These are phyloP conservation scores for Tricholauxania praeusta DNA, from an alignment of 2,888 invertebrate species.

Conservation along the genomic window DNA sequence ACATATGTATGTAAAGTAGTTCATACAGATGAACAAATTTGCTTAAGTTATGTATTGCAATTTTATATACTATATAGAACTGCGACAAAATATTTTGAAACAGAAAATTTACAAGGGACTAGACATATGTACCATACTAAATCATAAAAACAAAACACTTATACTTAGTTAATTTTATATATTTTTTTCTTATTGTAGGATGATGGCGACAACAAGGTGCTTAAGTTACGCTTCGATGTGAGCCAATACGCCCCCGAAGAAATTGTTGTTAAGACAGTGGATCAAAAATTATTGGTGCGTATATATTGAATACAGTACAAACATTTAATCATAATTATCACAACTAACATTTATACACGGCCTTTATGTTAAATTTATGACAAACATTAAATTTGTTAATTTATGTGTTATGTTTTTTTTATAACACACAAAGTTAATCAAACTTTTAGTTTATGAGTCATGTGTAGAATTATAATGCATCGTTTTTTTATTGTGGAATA, in stretches of 20 bases:
- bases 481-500: no score
- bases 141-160: constrained; percentile 5
- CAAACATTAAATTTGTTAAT: constrained; percentile 9
- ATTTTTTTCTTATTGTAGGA: constrained; percentile 74
- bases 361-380: constrained; percentile 24
- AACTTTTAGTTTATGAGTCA: constrained; percentile 17
- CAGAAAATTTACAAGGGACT: no score
- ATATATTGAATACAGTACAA: background rate
- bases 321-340: background rate
- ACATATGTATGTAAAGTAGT: no score
- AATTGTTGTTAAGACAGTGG: constrained; percentile 98
- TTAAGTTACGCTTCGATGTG: constrained; percentile 96
- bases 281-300: constrained; percentile 94
- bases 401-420: background rate
- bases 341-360: constrained; percentile 4
- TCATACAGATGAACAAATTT: no score
- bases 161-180: background rate
- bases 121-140: no score
- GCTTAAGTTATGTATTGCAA: no score
- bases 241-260: constrained; percentile 97
- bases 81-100: no score
- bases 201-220: constrained; percentile 92
- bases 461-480: no score
- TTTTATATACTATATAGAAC: no score
- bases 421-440: constrained; percentile 16